Evolutionary conservation across 2,113 vertebrate genomes (phyloP).

Genomic region (Larimichthys crocea): DNA sequence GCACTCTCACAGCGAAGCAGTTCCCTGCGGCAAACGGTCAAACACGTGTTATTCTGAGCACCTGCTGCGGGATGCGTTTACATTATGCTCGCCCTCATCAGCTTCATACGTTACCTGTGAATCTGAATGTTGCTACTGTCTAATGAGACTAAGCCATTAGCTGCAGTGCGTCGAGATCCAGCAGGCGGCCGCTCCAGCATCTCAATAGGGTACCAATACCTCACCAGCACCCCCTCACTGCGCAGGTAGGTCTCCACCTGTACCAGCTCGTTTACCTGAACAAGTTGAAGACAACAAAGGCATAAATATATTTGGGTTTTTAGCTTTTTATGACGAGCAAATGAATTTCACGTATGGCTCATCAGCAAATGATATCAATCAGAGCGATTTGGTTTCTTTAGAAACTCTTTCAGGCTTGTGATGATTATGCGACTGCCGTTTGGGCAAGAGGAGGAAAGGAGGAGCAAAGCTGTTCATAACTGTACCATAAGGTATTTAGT

Average conservation of each 20-base stretch:
- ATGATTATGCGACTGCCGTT: background rate
- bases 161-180: conserved; percentile 94
- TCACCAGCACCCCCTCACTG: conserved; percentile 95
- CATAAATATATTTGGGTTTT: background rate
- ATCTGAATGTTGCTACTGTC: conserved; percentile 98
- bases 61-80: background rate
- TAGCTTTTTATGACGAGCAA: no score
- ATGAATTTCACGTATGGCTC: background rate
- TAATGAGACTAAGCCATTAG: conserved; percentile 93
- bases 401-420: background rate
- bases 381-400: background rate
- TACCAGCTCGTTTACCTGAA: conserved; percentile 94
- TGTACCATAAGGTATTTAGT: background rate
- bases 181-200: conserved; percentile 95
- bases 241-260: conserved; percentile 97
- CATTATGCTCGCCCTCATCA: background rate
- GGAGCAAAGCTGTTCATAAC: background rate
- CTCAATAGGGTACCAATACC: conserved; percentile 99
- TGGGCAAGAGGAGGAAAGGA: background rate
- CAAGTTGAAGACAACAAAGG: conserved; percentile 2
- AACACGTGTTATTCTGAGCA: background rate
- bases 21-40: conserved; percentile 84
- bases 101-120: conserved; percentile 87
- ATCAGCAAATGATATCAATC: background rate
- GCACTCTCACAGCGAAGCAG: conserved; percentile 94